These are phyloP conservation scores for Alligator mississippiensis DNA, from an alignment of 2,113 vertebrate species.

Conservation along the genomic window DNA sequence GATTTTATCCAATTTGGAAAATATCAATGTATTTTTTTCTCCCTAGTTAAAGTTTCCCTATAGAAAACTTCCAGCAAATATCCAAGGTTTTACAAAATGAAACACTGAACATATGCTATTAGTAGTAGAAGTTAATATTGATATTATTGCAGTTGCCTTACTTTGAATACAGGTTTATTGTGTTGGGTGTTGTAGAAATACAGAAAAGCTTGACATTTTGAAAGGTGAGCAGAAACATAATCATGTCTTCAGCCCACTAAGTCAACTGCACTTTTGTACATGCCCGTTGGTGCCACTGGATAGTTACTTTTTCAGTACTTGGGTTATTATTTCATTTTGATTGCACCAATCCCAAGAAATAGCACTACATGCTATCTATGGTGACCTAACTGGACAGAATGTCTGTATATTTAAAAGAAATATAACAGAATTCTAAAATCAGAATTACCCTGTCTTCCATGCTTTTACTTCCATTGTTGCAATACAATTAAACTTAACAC, in stretches of 20 bases:
- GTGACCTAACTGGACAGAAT: not conserved
- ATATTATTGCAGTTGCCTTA: not conserved
- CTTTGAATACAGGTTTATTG: not conserved
- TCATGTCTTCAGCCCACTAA: not conserved
- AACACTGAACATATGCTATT: not conserved
- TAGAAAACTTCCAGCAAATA: not conserved
- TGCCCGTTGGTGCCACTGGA: not conserved
- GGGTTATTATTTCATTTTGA: not conserved
- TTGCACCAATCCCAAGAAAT: not conserved
- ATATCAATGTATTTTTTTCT: not conserved
- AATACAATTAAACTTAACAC: not conserved
- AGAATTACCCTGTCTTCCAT: not conserved
- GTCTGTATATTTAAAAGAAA: not conserved
- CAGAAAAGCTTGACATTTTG: not conserved
- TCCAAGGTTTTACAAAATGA: not conserved
- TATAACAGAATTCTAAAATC: not conserved
- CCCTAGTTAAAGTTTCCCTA: not conserved
- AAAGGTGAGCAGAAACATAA: not conserved
- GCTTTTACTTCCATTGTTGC: not conserved
- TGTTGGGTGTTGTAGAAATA: not conserved
- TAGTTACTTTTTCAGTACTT: not conserved
- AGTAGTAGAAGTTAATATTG: not conserved
- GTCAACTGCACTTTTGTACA: not conserved
- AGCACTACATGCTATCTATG: not conserved
- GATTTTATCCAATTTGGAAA: conserved; percentile 34